A percentile compares a stretch with the other conserved stretches of the same genome.
Conservation (phyloP, 2,797 vertebrate genomes). For the Melanotaenia parkinsoni region DNA sequence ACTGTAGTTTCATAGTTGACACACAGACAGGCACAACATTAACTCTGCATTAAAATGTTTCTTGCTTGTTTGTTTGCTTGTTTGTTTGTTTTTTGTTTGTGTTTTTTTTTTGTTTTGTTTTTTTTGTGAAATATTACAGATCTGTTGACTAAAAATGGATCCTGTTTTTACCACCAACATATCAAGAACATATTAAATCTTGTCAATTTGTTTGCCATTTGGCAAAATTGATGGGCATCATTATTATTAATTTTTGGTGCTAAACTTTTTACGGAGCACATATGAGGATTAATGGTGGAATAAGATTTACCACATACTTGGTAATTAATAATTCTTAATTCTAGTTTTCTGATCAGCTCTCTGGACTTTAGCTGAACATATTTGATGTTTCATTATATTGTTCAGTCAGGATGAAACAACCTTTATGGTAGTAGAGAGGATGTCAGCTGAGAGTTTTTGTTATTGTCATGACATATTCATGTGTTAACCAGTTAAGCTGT, state of each 20-base stretch:
- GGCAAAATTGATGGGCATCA: no score
- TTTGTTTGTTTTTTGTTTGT: no score
- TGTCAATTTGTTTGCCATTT: no score
- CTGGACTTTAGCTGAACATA: background rate
- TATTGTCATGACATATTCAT: conserved; percentile 63
- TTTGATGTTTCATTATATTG: background rate
- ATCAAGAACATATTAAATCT: no score
- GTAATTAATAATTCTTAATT: background rate
- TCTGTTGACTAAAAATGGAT: no score
- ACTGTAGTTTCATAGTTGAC: background rate
- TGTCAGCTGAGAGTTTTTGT: conserved; percentile 35
- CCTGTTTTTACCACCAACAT: background rate
- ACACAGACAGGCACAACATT: background rate
- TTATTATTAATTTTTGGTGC: no score
- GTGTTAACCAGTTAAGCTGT: conserved; percentile 65
- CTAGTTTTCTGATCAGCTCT: background rate
- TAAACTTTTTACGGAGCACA: background rate
- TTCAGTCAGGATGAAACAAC: background rate
- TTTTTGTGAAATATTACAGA: background rate
- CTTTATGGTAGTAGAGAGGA: conserved; percentile 34
- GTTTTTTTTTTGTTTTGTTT: no score
- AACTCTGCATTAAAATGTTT: background rate
- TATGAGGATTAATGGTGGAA: background rate
- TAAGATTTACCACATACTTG: background rate
- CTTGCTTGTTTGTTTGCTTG: no score